phyloP scores from a whole-genome alignment of 2,888 invertebrate species.

The Pollenia amentaria region DNA sequence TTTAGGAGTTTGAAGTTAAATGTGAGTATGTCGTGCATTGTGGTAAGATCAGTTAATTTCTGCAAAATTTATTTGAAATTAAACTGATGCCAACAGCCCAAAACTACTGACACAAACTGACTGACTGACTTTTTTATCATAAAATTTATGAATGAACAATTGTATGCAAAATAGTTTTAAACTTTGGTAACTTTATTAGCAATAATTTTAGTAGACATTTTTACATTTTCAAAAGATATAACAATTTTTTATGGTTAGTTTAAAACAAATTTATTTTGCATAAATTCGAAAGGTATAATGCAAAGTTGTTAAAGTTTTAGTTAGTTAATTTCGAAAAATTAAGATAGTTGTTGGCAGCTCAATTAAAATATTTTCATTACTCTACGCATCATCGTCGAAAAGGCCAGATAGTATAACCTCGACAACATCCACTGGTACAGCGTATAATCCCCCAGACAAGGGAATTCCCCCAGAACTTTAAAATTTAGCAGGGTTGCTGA shows the following conservation, averaged over 20 bases:
- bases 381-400: too few relatives aligned
- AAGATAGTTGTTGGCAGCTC: neutral
- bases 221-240: neutral
- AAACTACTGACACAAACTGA: constrained; percentile 42
- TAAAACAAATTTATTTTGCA: constrained; percentile 24
- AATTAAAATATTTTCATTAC: too few relatives aligned
- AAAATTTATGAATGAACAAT: constrained; percentile 42
- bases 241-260: neutral
- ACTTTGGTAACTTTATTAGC: constrained; percentile 56
- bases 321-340: neutral
- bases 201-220: constrained; percentile 2
- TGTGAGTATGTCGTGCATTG: constrained; percentile 10
- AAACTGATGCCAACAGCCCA: constrained; percentile 48
- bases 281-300: constrained; percentile 55
- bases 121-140: constrained; percentile 34
- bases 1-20: neutral
- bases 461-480: too few relatives aligned
- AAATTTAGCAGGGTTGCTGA: too few relatives aligned
- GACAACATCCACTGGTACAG: too few relatives aligned
- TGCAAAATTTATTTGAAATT: constrained; percentile 15
- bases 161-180: constrained; percentile 49
- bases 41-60: constrained; percentile 18
- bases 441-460: too few relatives aligned
- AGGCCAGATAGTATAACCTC: too few relatives aligned
- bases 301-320: neutral